Percentiles rank a stretch among this genome's conserved stretches.
Evolutionary conservation across 2,888 invertebrate species (phyloP).

Genomic region (Panzeria rudis): DNA sequence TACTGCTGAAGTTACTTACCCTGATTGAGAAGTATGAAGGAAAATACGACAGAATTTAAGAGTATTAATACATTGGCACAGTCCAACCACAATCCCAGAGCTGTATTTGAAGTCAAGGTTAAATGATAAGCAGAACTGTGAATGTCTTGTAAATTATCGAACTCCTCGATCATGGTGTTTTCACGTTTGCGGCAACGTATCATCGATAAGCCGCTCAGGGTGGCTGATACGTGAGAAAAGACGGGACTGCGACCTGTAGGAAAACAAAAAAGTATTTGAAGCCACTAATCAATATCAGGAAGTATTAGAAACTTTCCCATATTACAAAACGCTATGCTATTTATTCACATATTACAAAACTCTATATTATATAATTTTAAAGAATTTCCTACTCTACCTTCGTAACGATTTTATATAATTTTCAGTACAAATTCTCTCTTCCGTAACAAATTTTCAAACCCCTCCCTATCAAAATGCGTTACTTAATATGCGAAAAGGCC

Average conservation of each 20-base stretch:
- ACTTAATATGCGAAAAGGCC: no score
- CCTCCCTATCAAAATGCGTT: no score
- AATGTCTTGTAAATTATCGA: constrained; percentile 88
- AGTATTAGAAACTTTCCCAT: neutral
- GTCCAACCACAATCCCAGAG: constrained; percentile 91
- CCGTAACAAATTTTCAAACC: no score
- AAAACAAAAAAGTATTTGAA: neutral
- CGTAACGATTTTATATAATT: no score
- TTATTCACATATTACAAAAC: no score
- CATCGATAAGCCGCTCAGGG: constrained; percentile 93
- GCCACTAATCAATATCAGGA: neutral
- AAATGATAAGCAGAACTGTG: constrained; percentile 83
- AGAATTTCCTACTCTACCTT: no score
- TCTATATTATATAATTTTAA: no score
- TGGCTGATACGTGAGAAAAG: constrained; percentile 94
- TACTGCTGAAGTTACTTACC: constrained; percentile 83
- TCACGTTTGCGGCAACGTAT: constrained; percentile 92
- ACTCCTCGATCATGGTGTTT: constrained; percentile 89
- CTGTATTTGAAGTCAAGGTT: constrained; percentile 83
- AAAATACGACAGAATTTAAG: constrained; percentile 87
- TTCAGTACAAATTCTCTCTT: no score
- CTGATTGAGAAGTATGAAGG: constrained; percentile 86
- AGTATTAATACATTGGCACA: constrained; percentile 89
- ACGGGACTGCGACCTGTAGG: constrained; percentile 91
- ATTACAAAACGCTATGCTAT: no score